Base-by-base conservation (phyloP, 2,888 invertebrate species). In the Sylvicola cinctus region DNA sequence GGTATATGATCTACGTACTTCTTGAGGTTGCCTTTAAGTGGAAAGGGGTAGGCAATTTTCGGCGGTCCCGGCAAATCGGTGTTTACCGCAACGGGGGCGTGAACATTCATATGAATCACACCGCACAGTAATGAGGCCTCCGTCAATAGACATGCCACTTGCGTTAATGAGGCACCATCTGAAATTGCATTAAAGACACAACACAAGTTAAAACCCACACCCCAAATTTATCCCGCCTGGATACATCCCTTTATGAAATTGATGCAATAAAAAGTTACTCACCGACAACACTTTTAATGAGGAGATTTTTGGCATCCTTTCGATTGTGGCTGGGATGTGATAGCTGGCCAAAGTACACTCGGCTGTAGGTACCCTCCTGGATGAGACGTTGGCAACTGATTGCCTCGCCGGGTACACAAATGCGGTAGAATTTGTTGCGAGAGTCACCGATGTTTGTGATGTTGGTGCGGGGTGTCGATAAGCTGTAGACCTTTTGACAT, bases 281-380 rank as follows among this genome's bases (percentile, higher is more conserved):
- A 73, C 74, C 74, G 58, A 75, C 70, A 29, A 77, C 74, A 12
- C 79, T 77, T 60, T 81, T 81, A 40, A 79, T 67, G 44, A 71
- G 62, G 28, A 78, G 74, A 49, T 72, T 69, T 51, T 74, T 69
- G 7, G 52, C 46, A 20, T 20, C 20, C 20, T 20, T 38, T 74
- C 64, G 13, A 61, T 57, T 27, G 59, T 56, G 23, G 56, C 56
- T 20, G 30, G 55, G 44, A 32, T 52, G 53, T 40, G 14, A 26
- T 15, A 57, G 45, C 11, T 53, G 51, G n/a, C 77, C 80, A 38
- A 66, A 64, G 54, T 75, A 79, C 32, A 80, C 69, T 42, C 71
- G 63, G 1, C 80, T 79, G 50, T 78, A 83, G 27, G 78, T 78
- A 34, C 83, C 83, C 61, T 74, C 68, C 46, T 68, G 67, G 23